Base-by-base conservation (phyloP, 1,140 invertebrate genomes). In the Bradysia coprophila region DNA sequence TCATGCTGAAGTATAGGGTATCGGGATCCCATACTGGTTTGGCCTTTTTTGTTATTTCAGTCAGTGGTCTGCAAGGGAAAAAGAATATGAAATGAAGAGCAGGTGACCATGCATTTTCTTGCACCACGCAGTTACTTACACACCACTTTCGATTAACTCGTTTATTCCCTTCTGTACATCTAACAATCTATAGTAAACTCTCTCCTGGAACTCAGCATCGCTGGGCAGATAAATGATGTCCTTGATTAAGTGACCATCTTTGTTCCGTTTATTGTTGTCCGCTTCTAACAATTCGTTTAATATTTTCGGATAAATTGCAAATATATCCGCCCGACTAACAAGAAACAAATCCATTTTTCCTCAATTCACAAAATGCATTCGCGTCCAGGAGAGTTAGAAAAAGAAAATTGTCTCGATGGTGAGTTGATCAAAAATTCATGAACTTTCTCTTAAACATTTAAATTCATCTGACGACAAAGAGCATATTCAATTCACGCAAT, bases 131-230 rank as follows among this genome's bases (percentile, higher is more conserved):
- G n/a, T n/a, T n/a, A n/a, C 21, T 43, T n/a, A 39, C 23, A 32
- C 6, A 4, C 47, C 49, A 10, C 45, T 46, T 33, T 60, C 53
- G 2, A 46, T 19, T 11, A 51, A 48, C 11, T 57, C 51, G 32
- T 59, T 57, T 1, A 60, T 55, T n/a, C 52, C 48, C 3, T 57
- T 54, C 56, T 84, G 80, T 42, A 78, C 65, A 37, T 76, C 72
- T 3, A 84, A 71, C n/a, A 84, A 61, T 42, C 68, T 65, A 49
- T 78, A 81, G 51, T 84, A 84, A 51, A 79, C 75, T 46, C 72
- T 71, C 11, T 76, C 67, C 42, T 78, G 64, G 74, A 76, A 84
- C 13, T 75, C 71, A 47, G 71, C 70, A 48, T 83, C 76, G 49
- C 79, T 83, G 13, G 80, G 80, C 19, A 83, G 57, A 40, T 64